These are phyloP conservation scores for Monochamus saltuarius DNA, from an alignment of 1,140 invertebrate species.

Conservation along the genomic window DNA sequence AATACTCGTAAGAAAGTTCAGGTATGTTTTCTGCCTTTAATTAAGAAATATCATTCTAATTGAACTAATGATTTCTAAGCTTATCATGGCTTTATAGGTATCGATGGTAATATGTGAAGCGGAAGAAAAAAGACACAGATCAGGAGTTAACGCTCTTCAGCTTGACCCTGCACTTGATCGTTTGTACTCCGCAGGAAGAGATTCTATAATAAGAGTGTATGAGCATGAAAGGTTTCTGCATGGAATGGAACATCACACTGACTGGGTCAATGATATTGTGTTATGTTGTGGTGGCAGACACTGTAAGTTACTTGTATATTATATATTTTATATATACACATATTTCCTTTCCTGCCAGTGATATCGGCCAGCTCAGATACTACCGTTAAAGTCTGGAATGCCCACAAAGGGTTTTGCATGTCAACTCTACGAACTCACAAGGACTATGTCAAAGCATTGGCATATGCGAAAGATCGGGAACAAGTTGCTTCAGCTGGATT, in stretches of 20 bases:
- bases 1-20: constrained; percentile 67
- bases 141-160: constrained; percentile 95
- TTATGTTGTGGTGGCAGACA: constrained; percentile 95
- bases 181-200: constrained; percentile 95
- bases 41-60: constrained; percentile 4
- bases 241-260: constrained; percentile 97
- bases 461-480: constrained; percentile 98
- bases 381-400: constrained; percentile 99
- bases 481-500: constrained; percentile 96
- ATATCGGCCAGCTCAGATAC: constrained; percentile 99
- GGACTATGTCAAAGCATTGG: constrained; percentile 97
- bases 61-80: constrained; percentile 23
- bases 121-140: constrained; percentile 89
- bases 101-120: constrained; percentile 98
- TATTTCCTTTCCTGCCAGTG: constrained; percentile 62
- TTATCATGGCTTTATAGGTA: constrained; percentile 65
- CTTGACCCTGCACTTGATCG: constrained; percentile 84
- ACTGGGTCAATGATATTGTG: constrained; percentile 99
- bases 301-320: constrained; percentile 60
- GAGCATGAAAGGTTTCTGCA: constrained; percentile 89
- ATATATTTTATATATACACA: constrained; percentile 2
- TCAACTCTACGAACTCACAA: constrained; percentile 96
- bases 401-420: constrained; percentile 99
- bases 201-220: constrained; percentile 98
- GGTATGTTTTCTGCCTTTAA: constrained; percentile 50